phyloP scores from a whole-genome alignment of 2,113 vertebrate species.

The Struthio camelus region DNA sequence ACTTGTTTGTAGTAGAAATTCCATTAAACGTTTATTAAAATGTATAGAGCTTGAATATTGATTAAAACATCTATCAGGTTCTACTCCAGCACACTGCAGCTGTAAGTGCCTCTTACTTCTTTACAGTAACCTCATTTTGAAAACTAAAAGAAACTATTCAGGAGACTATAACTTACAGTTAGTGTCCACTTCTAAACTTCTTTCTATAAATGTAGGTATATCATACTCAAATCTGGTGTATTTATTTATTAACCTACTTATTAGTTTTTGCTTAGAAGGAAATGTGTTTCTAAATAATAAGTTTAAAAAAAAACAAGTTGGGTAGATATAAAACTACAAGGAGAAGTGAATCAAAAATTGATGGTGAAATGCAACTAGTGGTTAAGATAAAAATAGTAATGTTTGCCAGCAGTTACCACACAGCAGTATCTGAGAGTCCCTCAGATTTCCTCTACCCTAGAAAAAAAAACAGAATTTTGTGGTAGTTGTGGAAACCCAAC shows the following conservation, averaged over 20 bases:
- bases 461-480: neutral
- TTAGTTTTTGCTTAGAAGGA: neutral
- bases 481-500: neutral
- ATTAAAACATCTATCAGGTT: neutral
- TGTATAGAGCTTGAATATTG: neutral
- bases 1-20: neutral
- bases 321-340: neutral
- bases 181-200: neutral
- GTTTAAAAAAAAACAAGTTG: neutral
- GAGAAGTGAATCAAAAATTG: neutral
- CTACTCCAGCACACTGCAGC: neutral
- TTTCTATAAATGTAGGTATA: neutral
- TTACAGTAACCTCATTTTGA: neutral
- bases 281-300: neutral
- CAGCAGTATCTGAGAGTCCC: neutral
- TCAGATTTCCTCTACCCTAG: neutral
- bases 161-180: neutral
- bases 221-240: neutral
- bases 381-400: neutral
- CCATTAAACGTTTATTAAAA: neutral
- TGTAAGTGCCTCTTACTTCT: neutral
- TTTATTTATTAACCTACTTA: neutral
- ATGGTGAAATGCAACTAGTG: neutral
- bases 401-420: neutral
- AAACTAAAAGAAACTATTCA: neutral